These are phyloP conservation scores for Drosophila aldrichi DNA, from an alignment of 2,888 invertebrate species.

Conservation along the genomic window DNA sequence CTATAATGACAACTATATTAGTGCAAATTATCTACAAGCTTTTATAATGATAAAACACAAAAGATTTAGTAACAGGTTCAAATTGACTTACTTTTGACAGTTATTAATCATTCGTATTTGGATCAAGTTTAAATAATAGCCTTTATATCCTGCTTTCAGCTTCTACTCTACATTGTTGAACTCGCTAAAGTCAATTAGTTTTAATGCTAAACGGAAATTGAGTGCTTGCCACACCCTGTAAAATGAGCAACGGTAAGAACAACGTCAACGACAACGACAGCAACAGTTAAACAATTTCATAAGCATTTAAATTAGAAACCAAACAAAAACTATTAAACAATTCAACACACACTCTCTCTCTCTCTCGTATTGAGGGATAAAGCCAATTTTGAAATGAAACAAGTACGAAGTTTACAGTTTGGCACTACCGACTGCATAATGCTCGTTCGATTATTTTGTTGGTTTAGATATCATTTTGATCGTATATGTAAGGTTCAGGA, in stretches of 20 bases:
- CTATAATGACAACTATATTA: too few relatives aligned
- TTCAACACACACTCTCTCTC: neutral
- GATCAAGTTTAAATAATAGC: neutral
- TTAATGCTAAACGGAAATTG: slow-evolving; percentile 52
- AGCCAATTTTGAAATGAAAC: neutral
- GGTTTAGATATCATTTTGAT: neutral
- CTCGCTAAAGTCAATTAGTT: slow-evolving; percentile 15
- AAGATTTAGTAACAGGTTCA: too few relatives aligned
- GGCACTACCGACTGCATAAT: neutral
- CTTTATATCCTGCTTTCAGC: neutral
- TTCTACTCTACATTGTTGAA: neutral
- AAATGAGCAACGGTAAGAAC: slow-evolving; percentile 12
- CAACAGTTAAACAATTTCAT: slow-evolving; percentile 35
- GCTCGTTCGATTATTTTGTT: neutral
- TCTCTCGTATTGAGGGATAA: slow-evolving; percentile 15
- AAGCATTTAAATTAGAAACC: slow-evolving; percentile 65
- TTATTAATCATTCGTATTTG: neutral
- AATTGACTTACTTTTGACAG: neutral
- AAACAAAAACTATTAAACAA: slow-evolving; percentile 43
- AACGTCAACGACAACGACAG: slow-evolving; percentile 22
- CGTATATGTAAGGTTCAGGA: neutral
- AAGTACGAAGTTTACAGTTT: neutral
- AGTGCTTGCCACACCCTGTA: slow-evolving; percentile 32
- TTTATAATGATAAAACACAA: too few relatives aligned
- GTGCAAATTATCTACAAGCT: too few relatives aligned